Evolutionary conservation across 2,113 vertebrate genomes (phyloP).

Genomic region (Galeopterus variegatus): DNA sequence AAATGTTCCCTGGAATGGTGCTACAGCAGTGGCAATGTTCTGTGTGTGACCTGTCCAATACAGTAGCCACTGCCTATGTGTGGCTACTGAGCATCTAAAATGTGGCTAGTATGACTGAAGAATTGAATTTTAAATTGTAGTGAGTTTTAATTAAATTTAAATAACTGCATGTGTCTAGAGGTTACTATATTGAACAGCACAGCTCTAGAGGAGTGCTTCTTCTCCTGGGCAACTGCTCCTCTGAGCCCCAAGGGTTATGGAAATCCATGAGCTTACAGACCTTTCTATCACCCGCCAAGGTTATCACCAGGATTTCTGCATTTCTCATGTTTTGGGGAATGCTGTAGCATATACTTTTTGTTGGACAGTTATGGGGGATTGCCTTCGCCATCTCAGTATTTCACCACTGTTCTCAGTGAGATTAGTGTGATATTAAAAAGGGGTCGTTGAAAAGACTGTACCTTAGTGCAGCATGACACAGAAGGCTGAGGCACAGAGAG

Average conservation of each 20-base stretch:
- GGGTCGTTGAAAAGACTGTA: background rate
- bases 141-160: background rate
- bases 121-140: background rate
- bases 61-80: accelerated
- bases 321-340: accelerated
- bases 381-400: accelerated
- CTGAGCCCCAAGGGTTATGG: too few relatives aligned
- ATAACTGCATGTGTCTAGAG: background rate
- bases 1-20: background rate
- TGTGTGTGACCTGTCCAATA: too few relatives aligned
- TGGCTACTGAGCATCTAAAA: accelerated
- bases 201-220: background rate
- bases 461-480: too few relatives aligned
- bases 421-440: background rate
- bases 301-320: background rate
- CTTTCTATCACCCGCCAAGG: background rate
- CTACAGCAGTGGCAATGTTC: accelerated
- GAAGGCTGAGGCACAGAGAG: too few relatives aligned
- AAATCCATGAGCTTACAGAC: background rate
- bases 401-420: background rate
- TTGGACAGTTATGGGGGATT: background rate
- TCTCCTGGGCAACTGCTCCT: background rate
- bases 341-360: accelerated
- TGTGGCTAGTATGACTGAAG: accelerated
- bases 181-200: background rate